Conservation (phyloP, 1,140 invertebrate genomes). For the Diplogasteroides magnus region DNA sequence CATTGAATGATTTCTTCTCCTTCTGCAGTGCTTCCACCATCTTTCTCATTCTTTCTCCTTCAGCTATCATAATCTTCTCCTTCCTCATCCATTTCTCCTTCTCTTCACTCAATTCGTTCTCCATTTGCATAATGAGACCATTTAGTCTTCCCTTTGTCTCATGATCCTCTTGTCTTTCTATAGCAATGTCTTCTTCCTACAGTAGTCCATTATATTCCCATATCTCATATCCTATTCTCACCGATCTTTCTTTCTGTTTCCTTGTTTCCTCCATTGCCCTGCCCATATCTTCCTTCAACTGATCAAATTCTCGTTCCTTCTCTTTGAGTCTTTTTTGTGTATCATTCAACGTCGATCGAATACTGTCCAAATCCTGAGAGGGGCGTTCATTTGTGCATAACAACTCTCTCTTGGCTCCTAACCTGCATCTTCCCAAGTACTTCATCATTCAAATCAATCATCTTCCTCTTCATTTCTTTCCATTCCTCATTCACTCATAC, state of each 20-base stretch:
- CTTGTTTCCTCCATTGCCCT: background rate
- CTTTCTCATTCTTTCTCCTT: too few relatives aligned
- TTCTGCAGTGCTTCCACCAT: too few relatives aligned
- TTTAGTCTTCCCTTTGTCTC: constrained; percentile 1
- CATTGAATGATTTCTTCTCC: too few relatives aligned
- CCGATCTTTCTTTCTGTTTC: constrained; percentile 8
- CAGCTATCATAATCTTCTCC: background rate
- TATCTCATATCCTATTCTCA: background rate
- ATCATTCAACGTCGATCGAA: too few relatives aligned
- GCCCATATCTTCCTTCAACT: background rate
- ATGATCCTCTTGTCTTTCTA: background rate
- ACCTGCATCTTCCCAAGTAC: background rate
- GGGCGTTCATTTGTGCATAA: background rate
- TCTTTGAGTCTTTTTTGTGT: too few relatives aligned
- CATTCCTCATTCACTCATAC: background rate
- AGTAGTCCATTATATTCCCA: background rate
- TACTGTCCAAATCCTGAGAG: constrained; percentile 5
- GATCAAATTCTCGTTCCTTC: background rate
- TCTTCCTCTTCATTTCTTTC: constrained; percentile 1
- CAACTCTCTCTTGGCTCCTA: background rate
- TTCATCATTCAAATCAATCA: constrained; percentile 5
- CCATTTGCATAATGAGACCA: background rate
- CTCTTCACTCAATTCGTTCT: background rate
- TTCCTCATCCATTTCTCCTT: constrained; percentile 1
- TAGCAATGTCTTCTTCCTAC: background rate